A percentile compares a stretch with the other conserved stretches of the same genome.
Evolutionary conservation across 2,797 vertebrate genomes (phyloP).

Genomic region (Myotis pilosus): DNA sequence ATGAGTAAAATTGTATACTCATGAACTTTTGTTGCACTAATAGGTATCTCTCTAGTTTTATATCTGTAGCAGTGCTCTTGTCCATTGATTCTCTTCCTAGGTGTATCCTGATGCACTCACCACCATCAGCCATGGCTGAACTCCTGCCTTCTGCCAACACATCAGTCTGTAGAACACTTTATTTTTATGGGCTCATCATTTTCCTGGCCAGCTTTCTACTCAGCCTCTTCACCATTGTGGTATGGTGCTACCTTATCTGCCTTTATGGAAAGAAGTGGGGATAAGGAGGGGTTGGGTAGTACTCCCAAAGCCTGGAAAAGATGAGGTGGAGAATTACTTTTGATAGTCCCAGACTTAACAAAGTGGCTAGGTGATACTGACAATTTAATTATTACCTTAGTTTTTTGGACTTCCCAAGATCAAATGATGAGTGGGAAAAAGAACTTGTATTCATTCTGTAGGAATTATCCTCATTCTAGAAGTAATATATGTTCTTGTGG

Average conservation of each 20-base stretch:
- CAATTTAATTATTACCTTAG: slow-evolving; percentile 17
- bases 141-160: slow-evolving; percentile 54
- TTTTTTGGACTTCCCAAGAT: slow-evolving; percentile 14
- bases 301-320: neutral
- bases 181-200: slow-evolving; percentile 83
- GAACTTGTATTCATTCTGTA: neutral
- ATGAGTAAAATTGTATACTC: neutral
- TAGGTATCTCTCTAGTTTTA: neutral
- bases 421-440: neutral
- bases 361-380: neutral
- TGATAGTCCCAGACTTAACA: neutral
- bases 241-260: slow-evolving; percentile 75
- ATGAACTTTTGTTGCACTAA: neutral
- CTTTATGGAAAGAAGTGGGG: neutral
- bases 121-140: slow-evolving; percentile 73
- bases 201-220: slow-evolving; percentile 89
- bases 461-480: slow-evolving; percentile 4
- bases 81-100: slow-evolving; percentile 81
- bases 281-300: neutral
- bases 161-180: slow-evolving; percentile 82
- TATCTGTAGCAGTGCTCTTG: slow-evolving; percentile 70
- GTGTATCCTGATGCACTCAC: slow-evolving; percentile 90
- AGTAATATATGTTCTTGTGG: slow-evolving; percentile 4
- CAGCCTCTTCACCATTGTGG: slow-evolving; percentile 88
- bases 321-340: neutral